Evolutionary conservation across 2,888 invertebrate genomes (phyloP).

Genomic region (Plagodis pulveraria): DNA sequence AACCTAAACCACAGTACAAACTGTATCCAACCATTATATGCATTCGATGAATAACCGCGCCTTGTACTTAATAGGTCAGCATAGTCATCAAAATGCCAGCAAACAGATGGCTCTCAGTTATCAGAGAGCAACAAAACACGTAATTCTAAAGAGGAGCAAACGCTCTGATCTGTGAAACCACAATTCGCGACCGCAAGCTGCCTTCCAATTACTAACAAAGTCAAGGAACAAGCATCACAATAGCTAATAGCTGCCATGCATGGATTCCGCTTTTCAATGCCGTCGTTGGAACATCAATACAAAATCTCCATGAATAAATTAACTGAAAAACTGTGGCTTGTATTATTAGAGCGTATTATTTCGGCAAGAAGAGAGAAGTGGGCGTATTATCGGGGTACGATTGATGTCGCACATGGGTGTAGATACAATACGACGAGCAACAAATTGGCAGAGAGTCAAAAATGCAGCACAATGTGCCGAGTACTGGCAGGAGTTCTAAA

Average conservation of each 20-base stretch:
- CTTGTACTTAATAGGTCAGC: conserved; percentile 41
- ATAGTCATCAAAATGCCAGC: conserved; percentile 40
- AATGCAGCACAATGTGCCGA: conserved; percentile 58
- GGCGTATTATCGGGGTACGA: conserved; percentile 32
- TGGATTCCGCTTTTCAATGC: conserved; percentile 33
- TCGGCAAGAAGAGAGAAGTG: conserved; percentile 24
- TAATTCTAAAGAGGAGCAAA: conserved; percentile 33
- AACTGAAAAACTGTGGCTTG: conserved; percentile 20
- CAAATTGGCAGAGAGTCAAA: conserved; percentile 78
- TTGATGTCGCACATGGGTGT: conserved; percentile 36
- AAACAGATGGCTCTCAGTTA: conserved; percentile 39
- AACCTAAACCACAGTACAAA: conserved; percentile 9
- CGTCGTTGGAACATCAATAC: conserved; percentile 24
- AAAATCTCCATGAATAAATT: conserved; percentile 28
- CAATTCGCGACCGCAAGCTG: conserved; percentile 37
- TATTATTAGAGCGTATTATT: conserved; percentile 11
- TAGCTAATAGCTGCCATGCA: conserved; percentile 35
- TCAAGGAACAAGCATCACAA: conserved; percentile 38
- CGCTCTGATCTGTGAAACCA: conserved; percentile 44
- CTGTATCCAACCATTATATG: conserved; percentile 24
- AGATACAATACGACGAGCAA: conserved; percentile 51
- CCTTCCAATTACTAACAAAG: conserved; percentile 40
- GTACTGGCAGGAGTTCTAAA: conserved; percentile 38
- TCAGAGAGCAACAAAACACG: conserved; percentile 35
- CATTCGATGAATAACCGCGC: conserved; percentile 30